Base-by-base conservation (phyloP, 1,140 invertebrate species). In the Cyphomyrmex costatus region DNA sequence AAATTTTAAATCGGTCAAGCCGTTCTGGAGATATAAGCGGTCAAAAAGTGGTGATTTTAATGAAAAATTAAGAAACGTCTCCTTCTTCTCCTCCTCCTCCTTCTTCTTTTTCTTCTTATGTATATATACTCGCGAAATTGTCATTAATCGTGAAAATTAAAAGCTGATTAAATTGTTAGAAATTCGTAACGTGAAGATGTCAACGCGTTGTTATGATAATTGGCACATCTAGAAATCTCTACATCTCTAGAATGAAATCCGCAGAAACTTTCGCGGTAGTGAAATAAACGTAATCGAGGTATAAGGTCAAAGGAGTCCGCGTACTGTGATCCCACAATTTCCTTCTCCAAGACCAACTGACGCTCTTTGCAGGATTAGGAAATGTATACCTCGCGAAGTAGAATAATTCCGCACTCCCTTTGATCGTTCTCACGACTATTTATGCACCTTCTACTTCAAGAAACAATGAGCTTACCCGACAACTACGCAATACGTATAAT, bases 341-440 rank as follows among this genome's bases (percentile, higher is more conserved):
- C 65, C 78, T 68, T 80, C 30, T 8, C 30, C 21, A 27, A 56
- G 51, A 7, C 51, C 51, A 71, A 46, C 65, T 79, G 49, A 71
- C 78, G 33, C 51, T 33, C 49, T 82, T 82, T 71, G 51, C 53
- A 14, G 27, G 8, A 83, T 83, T 61, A 83, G 56, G 68, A 74
- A 73, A 49, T 42, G 42, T 83, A 83, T 24, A 33, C 14, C 36
- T 83, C 68, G 30, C 36, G 14, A 71, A 83, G 53, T 83, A 61
- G 68, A 60, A 83, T 83, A 73, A 80, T 83, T 83, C 27, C 24
- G 53, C 10, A 71, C 56, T 83, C 19, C 56, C 68, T 61, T 83
- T 83, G 79, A 83, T 83, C 79, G 24, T 83, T 60, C 36, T 49
- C 68, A 73, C 66, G 51, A 60, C 36, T 61, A 83, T 83, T 61